Evolutionary conservation across 2,888 invertebrate species (phyloP).

Genomic region (Lingula anatina): DNA sequence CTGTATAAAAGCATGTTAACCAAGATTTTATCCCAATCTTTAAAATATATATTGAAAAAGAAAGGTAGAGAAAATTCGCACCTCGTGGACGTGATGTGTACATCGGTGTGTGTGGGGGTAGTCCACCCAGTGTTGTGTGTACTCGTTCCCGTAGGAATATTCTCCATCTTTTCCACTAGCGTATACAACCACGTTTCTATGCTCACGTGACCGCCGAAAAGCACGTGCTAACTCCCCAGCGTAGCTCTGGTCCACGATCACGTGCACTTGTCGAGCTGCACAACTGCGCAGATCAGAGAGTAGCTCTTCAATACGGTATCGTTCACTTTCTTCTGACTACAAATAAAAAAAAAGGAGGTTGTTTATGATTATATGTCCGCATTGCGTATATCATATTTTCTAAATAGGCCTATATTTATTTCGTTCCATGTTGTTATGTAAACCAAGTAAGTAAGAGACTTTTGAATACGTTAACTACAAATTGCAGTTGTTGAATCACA

Average conservation of each 20-base stretch:
- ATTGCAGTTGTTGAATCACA: no score
- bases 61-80: constrained; percentile 26
- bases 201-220: constrained; percentile 35
- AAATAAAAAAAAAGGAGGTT: constrained; percentile 1
- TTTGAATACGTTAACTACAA: no score
- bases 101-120: constrained; percentile 44
- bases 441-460: no score
- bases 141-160: constrained; percentile 46
- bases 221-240: constrained; percentile 49
- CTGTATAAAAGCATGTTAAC: no score
- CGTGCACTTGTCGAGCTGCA: constrained; percentile 52
- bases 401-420: no score
- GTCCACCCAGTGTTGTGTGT: constrained; percentile 45
- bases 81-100: constrained; percentile 43
- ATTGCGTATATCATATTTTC: no score
- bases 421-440: no score
- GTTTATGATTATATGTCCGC: no score
- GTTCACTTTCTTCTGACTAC: constrained; percentile 53
- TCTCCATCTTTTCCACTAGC: constrained; percentile 47
- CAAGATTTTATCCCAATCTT: no score
- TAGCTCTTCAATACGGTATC: constrained; percentile 55
- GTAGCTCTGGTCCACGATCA: constrained; percentile 56
- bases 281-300: constrained; percentile 54
- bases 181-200: constrained; percentile 48
- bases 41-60: no score